Conservation (phyloP, 2,888 invertebrate species). For the Rhingia campestris region DNA sequence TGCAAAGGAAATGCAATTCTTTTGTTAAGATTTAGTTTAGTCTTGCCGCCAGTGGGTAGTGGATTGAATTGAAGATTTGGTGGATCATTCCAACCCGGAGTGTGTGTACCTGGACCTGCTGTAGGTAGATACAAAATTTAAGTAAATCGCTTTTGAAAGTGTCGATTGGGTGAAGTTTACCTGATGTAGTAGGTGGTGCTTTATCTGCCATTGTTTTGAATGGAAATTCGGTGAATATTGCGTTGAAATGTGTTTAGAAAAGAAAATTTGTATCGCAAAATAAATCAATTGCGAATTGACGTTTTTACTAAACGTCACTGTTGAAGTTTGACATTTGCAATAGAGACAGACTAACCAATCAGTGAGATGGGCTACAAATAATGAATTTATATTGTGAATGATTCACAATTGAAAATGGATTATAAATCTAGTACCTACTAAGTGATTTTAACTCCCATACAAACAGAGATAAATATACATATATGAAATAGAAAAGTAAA, state of each 20-base stretch:
- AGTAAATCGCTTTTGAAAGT: background rate
- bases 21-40: constrained; percentile 81
- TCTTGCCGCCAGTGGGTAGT: constrained; percentile 76
- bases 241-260: constrained; percentile 48
- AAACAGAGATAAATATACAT: too few species aligned
- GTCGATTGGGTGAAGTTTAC: background rate
- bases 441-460: too few species aligned
- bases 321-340: constrained; percentile 33
- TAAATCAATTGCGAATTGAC: constrained; percentile 72
- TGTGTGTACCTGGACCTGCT: constrained; percentile 80
- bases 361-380: constrained; percentile 10
- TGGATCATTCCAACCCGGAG: constrained; percentile 82
- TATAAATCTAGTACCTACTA: too few species aligned
- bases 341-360: background rate
- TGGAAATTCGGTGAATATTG: constrained; percentile 21
- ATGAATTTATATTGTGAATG: constrained; percentile 3
- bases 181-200: constrained; percentile 61
- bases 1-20: constrained; percentile 81
- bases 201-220: constrained; percentile 61
- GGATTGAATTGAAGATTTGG: constrained; percentile 78
- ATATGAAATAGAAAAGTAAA: too few species aligned
- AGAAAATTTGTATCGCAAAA: constrained; percentile 71
- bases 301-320: constrained; percentile 64
- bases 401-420: too few species aligned
- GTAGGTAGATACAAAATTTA: constrained; percentile 1